phyloP scores from a whole-genome alignment of 2,888 invertebrate species.

The Pachycephus smyrnensis region DNA sequence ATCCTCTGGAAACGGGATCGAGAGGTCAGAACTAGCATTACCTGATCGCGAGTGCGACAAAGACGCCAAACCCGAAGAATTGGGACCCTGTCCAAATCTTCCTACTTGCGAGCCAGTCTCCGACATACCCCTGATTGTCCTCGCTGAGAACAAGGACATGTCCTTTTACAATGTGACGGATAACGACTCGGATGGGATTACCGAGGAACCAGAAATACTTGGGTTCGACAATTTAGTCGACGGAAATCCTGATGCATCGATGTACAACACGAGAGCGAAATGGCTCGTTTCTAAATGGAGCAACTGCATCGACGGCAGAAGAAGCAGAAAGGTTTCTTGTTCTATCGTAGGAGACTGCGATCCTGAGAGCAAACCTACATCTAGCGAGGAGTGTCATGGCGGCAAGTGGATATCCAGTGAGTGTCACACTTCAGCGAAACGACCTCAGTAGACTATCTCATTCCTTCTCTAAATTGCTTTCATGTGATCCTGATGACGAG shows the following conservation, averaged over 20 bases:
- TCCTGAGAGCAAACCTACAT: conserved; percentile 46
- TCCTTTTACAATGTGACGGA: conserved; percentile 57
- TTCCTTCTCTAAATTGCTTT: too few relatives aligned
- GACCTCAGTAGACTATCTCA: too few relatives aligned
- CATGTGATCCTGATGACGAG: too few relatives aligned
- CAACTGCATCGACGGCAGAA: conserved; percentile 48
- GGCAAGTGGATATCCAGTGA: conserved; percentile 58
- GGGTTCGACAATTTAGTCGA: conserved; percentile 61
- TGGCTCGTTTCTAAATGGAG: conserved; percentile 59
- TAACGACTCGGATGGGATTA: conserved; percentile 46
- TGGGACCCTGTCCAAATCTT: conserved; percentile 74
- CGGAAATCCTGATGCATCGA: conserved; percentile 53
- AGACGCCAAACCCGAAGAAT: conserved; percentile 75
- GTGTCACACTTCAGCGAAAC: background rate
- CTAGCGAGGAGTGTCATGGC: conserved; percentile 49
- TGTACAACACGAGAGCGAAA: conserved; percentile 56
- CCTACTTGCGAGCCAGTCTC: conserved; percentile 65
- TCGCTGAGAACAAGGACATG: conserved; percentile 50
- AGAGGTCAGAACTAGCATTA: conserved; percentile 80
- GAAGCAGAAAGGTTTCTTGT: conserved; percentile 53
- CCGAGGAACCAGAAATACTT: conserved; percentile 57
- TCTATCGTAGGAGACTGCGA: conserved; percentile 52
- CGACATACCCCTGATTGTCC: conserved; percentile 54
- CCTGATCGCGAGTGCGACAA: conserved; percentile 80
- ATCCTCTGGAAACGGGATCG: conserved; percentile 59